A percentile compares a stretch with the other conserved stretches of the same genome.
These are phyloP conservation scores for Sabellastarte sp. DNA, from an alignment of 2,888 invertebrate genomes.

Conservation along the genomic window DNA sequence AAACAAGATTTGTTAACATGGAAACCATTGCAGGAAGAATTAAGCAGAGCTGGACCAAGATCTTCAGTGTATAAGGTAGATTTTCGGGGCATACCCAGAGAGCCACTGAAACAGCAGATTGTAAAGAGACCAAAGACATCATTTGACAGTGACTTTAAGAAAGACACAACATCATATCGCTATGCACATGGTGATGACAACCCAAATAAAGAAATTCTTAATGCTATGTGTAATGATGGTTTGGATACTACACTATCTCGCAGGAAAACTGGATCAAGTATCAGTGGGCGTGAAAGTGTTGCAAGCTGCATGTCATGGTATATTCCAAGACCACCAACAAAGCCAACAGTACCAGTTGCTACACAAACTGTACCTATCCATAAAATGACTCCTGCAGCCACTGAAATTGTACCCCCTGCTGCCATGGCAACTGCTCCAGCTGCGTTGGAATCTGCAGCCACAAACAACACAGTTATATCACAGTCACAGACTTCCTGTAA, in stretches of 20 bases:
- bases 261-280: not conserved
- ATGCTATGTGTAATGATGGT: not conserved
- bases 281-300: not conserved
- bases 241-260: not conserved
- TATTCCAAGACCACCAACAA: not conserved
- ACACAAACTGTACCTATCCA: not conserved
- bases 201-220: not conserved
- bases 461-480: too few relatives aligned
- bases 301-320: conserved; percentile 2
- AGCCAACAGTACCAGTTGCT: not conserved
- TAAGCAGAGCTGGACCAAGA: not conserved
- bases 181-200: conserved; percentile 1
- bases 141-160: not conserved
- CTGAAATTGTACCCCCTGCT: not conserved
- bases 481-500: too few relatives aligned
- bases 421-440: too few relatives aligned
- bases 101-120: conserved; percentile 1
- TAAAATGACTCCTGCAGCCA: not conserved
- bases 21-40: not conserved
- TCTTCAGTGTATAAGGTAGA: not conserved
- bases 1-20: not conserved
- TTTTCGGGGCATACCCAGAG: not conserved
- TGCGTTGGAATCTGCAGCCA: too few relatives aligned
- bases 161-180: not conserved
- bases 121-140: conserved; percentile 1